These are phyloP conservation scores for Delichon dasypus DNA, from an alignment of 2,797 vertebrate species.

Conservation along the genomic window DNA sequence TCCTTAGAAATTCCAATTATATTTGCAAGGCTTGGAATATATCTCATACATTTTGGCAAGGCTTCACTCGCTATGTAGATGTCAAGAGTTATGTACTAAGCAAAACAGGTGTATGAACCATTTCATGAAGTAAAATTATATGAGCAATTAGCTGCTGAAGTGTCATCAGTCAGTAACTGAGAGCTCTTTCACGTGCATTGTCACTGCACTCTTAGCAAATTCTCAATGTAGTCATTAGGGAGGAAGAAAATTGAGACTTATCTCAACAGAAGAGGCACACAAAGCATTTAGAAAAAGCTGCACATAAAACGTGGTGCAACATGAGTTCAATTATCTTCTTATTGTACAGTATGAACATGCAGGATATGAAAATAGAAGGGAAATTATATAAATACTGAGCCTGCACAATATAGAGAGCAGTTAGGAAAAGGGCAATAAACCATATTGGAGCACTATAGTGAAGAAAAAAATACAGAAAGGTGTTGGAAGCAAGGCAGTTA, in stretches of 20 bases:
- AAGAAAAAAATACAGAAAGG: neutral
- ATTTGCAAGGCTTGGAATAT: neutral
- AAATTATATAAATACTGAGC: neutral
- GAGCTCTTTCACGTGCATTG: constrained; percentile 57
- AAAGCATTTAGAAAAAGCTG: constrained; percentile 53
- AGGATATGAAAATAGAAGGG: constrained; percentile 34
- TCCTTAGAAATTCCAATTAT: neutral
- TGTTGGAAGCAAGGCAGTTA: neutral
- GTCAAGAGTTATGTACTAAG: neutral
- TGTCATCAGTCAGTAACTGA: constrained; percentile 55
- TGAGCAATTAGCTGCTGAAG: constrained; percentile 66
- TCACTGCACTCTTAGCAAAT: constrained; percentile 57
- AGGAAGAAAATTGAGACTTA: constrained; percentile 63
- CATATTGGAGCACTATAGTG: neutral
- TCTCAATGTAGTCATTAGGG: constrained; percentile 56
- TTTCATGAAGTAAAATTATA: constrained; percentile 50
- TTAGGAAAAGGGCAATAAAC: neutral
- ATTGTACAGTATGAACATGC: constrained; percentile 7
- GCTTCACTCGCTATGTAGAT: constrained; percentile 7
- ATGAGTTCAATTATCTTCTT: constrained; percentile 54
- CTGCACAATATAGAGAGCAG: neutral
- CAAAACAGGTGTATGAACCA: constrained; percentile 13
- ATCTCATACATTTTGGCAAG: constrained; percentile 26
- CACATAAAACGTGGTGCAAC: constrained; percentile 53
- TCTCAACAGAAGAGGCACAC: constrained; percentile 55